phyloP scores from a whole-genome alignment of 2,888 invertebrate genomes.

The Amphiduros pacificus region DNA sequence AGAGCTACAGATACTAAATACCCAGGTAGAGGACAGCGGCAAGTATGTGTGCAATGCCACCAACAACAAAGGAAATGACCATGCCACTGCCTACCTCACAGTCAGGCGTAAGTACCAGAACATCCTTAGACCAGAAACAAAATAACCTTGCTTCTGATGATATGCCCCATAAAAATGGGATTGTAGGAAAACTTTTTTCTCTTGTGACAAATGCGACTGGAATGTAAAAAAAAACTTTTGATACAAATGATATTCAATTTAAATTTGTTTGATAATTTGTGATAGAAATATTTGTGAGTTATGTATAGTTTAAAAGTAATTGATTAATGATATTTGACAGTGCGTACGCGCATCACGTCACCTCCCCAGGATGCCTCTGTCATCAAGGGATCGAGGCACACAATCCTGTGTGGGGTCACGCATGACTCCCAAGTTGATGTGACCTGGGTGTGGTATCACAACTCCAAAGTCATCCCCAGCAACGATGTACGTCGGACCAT shows the following conservation, averaged over 20 bases:
- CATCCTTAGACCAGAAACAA: too few species aligned
- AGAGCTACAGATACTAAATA: slow-evolving; percentile 84
- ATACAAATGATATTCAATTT: too few species aligned
- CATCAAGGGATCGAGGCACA: slow-evolving; percentile 88
- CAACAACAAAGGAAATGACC: slow-evolving; percentile 86
- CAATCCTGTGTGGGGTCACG: slow-evolving; percentile 90
- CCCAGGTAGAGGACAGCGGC: slow-evolving; percentile 81
- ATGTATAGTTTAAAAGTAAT: too few species aligned
- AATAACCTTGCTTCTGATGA: too few species aligned
- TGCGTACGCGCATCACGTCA: slow-evolving; percentile 88
- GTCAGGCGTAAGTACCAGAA: slow-evolving; percentile 64
- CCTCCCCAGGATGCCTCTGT: slow-evolving; percentile 90
- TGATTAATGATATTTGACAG: slow-evolving; percentile 67
- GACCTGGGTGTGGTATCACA: slow-evolving; percentile 47
- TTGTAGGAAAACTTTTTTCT: too few species aligned
- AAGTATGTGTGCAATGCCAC: slow-evolving; percentile 85
- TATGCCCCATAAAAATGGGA: too few species aligned
- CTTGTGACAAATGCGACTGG: too few species aligned
- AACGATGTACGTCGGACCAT: slow-evolving; percentile 31
- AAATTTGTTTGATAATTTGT: too few species aligned
- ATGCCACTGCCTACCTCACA: slow-evolving; percentile 78
- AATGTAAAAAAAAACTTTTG: too few species aligned
- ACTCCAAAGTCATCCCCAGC: slow-evolving; percentile 25
- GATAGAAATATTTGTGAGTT: too few species aligned
- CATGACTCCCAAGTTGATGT: slow-evolving; percentile 73